These are phyloP conservation scores for Dendronephthya gigantea DNA, from an alignment of 64 coral and sea anemone genomes.

Conservation along the genomic window DNA sequence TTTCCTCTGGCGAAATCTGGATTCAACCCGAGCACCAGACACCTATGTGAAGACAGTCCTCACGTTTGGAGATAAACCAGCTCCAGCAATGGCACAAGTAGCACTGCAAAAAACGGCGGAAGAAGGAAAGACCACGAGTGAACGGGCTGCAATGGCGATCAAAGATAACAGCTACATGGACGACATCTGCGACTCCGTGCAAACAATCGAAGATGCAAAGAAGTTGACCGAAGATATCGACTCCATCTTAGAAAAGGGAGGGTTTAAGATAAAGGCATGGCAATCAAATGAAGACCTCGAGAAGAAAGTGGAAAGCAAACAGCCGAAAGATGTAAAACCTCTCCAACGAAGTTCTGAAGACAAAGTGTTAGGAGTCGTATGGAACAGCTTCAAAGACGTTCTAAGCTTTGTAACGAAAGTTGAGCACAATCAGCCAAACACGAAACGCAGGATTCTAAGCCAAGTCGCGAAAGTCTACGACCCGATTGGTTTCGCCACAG, in stretches of 20 bases:
- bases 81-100: constrained; percentile 12
- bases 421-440: neutral
- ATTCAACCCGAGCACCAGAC: neutral
- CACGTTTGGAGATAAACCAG: neutral
- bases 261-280: constrained; percentile 12
- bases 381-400: neutral
- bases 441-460: neutral
- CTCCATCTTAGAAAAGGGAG: neutral
- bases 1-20: neutral
- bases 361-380: neutral
- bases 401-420: neutral
- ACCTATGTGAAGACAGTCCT: constrained; percentile 3
- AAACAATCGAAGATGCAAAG: neutral
- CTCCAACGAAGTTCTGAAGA: neutral
- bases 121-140: neutral
- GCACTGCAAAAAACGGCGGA: neutral
- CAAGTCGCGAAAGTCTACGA: constrained; percentile 2
- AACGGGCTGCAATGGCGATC: neutral
- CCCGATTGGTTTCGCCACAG: neutral
- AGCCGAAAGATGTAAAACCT: neutral
- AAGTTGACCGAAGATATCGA: neutral
- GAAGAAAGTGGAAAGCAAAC: neutral
- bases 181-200: neutral
- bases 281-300: neutral
- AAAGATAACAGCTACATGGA: constrained; percentile 18